phyloP scores from a whole-genome alignment of 1,140 invertebrate species.

The Paralvinella palmiformis region DNA sequence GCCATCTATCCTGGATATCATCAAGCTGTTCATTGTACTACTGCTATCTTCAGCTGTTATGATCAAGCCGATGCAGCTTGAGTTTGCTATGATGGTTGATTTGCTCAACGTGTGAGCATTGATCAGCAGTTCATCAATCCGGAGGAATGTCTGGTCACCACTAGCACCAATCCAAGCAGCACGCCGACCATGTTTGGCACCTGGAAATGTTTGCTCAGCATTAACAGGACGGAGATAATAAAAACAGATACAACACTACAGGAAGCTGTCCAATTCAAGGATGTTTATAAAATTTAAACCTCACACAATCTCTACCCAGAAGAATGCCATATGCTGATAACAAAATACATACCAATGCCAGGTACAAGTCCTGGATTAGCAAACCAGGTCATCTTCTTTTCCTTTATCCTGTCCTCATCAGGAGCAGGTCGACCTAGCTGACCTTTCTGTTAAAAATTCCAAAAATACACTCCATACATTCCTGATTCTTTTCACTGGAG shows the following conservation, averaged over 20 bases:
- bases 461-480: constrained; percentile 11
- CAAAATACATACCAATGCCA: constrained; percentile 52
- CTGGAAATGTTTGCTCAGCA: constrained; percentile 25
- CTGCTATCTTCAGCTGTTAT: constrained; percentile 42
- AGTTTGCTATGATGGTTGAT: constrained; percentile 82
- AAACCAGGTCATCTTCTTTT: constrained; percentile 63
- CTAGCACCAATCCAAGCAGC: constrained; percentile 91
- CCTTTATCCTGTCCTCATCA: constrained; percentile 37
- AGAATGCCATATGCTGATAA: not conserved
- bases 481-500: no score
- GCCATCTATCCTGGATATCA: constrained; percentile 78
- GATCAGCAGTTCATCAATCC: constrained; percentile 86
- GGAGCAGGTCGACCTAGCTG: constrained; percentile 69
- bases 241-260: not conserved
- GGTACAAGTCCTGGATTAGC: constrained; percentile 73
- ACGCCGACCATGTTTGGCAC: constrained; percentile 62
- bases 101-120: constrained; percentile 78
- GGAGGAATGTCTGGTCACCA: constrained; percentile 90
- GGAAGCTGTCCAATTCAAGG: no score
- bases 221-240: no score
- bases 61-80: constrained; percentile 63
- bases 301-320: not conserved
- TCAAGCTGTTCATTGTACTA: constrained; percentile 67
- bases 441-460: constrained; percentile 63
- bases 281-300: no score